Evolutionary conservation across 2,797 vertebrate species (phyloP).

Genomic region (Lepus townsendii): DNA sequence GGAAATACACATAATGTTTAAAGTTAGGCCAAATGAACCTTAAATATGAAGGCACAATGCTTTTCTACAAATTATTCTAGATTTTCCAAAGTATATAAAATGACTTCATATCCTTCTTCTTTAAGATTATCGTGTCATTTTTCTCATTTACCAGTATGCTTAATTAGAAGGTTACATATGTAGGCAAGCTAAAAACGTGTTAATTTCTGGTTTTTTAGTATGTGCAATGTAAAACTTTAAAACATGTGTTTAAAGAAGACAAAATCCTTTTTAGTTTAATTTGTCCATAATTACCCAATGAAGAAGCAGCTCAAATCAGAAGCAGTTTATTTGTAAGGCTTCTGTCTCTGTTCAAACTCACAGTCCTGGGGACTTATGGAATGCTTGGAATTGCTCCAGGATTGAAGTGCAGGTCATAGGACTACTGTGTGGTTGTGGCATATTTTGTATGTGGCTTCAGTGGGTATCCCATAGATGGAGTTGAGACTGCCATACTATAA

Average conservation of each 20-base stretch:
- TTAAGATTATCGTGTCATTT: neutral
- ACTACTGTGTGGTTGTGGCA: neutral
- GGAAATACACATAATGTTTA: neutral
- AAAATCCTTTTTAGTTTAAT: conserved; percentile 43
- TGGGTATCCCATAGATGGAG: neutral
- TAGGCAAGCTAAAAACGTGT: conserved; percentile 17
- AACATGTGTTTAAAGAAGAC: conserved; percentile 44
- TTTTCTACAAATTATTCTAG: conserved; percentile 16
- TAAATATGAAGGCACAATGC: neutral
- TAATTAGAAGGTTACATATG: conserved; percentile 2
- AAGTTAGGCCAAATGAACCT: conserved; percentile 29
- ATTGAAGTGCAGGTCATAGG: neutral
- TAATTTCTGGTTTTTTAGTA: conserved; percentile 22
- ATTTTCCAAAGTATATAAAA: neutral
- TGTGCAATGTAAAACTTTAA: neutral
- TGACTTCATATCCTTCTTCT: neutral
- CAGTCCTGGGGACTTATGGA: neutral
- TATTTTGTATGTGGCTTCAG: neutral
- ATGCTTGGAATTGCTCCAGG: neutral
- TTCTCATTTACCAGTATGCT: neutral
- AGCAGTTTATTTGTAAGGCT: neutral
- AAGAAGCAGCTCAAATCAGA: conserved; percentile 42
- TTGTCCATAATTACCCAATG: conserved; percentile 38
- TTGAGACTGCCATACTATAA: neutral
- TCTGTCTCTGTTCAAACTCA: neutral